phyloP scores from a whole-genome alignment of 53 echinoderm and acorn worm genomes.

The Temnopleurus reevesii region DNA sequence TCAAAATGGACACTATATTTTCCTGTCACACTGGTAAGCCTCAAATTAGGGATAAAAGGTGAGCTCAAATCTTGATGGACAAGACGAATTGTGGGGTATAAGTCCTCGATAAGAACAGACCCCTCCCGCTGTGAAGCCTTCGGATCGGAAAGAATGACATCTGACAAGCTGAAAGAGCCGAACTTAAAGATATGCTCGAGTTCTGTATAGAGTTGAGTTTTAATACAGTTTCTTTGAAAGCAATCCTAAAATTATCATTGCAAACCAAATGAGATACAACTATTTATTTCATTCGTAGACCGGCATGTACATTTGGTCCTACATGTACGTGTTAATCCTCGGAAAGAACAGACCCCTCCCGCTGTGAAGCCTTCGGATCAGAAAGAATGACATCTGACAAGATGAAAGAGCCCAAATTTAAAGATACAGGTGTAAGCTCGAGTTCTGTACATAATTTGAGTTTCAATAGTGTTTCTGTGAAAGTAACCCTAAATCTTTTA shows the following conservation, averaged over 20 bases:
- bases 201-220: too few species aligned
- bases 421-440: too few species aligned
- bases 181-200: too few species aligned
- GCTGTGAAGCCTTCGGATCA: not conserved
- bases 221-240: too few species aligned
- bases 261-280: too few species aligned
- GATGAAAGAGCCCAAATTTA: not conserved
- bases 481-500: too few species aligned
- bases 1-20: not conserved
- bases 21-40: not conserved
- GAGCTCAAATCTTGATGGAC: not conserved
- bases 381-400: not conserved
- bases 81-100: not conserved
- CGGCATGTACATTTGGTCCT: too few species aligned
- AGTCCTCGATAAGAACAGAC: not conserved
- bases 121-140: not conserved
- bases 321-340: not conserved
- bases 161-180: not conserved
- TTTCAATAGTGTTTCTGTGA: too few species aligned
- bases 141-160: not conserved
- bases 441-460: too few species aligned
- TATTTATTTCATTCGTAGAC: too few species aligned
- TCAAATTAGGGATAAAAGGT: not conserved
- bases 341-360: not conserved
- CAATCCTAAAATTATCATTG: too few species aligned